These are phyloP conservation scores for Peribatodes rhomboidaria DNA, from an alignment of 2,888 invertebrate genomes.

Conservation along the genomic window DNA sequence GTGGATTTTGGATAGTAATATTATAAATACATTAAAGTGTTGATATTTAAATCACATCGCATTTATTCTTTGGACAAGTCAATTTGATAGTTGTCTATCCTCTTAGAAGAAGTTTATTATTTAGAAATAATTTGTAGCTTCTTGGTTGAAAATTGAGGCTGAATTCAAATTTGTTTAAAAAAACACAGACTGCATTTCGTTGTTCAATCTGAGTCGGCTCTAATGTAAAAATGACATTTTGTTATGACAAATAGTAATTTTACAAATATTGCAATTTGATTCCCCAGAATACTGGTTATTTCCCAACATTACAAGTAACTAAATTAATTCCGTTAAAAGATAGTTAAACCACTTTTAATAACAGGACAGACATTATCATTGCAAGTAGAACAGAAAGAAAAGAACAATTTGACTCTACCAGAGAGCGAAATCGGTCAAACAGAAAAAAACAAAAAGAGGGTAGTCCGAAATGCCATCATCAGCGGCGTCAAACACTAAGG, in stretches of 20 bases:
- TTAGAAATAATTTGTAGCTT: not conserved
- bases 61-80: too few relatives aligned
- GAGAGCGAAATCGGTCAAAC: constrained; percentile 11
- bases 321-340: too few relatives aligned
- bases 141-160: too few relatives aligned
- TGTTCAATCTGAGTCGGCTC: not conserved
- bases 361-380: not conserved
- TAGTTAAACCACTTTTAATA: not conserved
- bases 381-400: not conserved
- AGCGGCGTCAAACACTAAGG: constrained; percentile 11
- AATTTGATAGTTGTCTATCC: not conserved
- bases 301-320: too few relatives aligned
- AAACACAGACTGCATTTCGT: too few relatives aligned
- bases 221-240: not conserved
- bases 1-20: too few relatives aligned
- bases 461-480: constrained; percentile 25
- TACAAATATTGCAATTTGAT: not conserved
- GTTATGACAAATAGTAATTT: constrained; percentile 1
- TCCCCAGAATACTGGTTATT: not conserved
- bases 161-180: too few relatives aligned
- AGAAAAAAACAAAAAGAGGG: constrained; percentile 4
- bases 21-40: too few relatives aligned
- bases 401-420: constrained; percentile 20
- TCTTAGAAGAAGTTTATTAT: not conserved
- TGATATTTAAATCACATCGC: too few relatives aligned